Evolutionary conservation across 2,113 vertebrate genomes (phyloP).

Genomic region (Gadus chalcogrammus): DNA sequence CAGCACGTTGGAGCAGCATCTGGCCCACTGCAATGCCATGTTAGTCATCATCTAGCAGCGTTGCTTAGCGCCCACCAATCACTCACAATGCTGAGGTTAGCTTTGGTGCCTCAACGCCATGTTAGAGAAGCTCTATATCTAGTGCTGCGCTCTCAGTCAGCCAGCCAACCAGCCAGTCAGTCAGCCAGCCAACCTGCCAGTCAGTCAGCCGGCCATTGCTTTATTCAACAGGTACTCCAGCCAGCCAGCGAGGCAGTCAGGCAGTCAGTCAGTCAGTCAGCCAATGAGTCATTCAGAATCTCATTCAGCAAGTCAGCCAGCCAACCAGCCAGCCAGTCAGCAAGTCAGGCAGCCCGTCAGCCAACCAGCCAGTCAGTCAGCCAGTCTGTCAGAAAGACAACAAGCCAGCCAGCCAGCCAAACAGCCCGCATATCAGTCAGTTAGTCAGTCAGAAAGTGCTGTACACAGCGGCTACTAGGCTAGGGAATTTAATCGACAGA

Average conservation of each 20-base stretch:
- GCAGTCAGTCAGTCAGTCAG: too few species aligned
- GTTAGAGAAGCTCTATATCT: background rate
- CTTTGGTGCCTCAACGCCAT: background rate
- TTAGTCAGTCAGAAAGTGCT: too few species aligned
- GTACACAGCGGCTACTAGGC: too few species aligned
- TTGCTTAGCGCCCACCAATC: conserved; percentile 91
- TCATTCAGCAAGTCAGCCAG: too few species aligned
- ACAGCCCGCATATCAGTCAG: too few species aligned
- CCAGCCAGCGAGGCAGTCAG: conserved; percentile 20
- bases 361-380: too few species aligned
- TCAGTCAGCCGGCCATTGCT: conserved; percentile 14
- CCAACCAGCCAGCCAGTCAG: too few species aligned
- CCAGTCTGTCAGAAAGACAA: too few species aligned
- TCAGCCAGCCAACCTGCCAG: conserved; percentile 21
- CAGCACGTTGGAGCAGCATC: conserved; percentile 98
- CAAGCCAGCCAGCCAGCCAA: too few species aligned
- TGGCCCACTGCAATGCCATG: conserved; percentile 95
- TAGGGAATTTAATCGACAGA: too few species aligned
- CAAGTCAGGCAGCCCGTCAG: too few species aligned
- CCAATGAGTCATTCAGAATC: too few species aligned
- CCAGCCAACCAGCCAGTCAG: conserved; percentile 49
- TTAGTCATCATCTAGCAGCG: conserved; percentile 98
- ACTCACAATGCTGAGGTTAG: conserved; percentile 69
- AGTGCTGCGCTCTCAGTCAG: background rate
- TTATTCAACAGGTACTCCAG: conserved; percentile 9